phyloP scores from a whole-genome alignment of 1,140 invertebrate genomes.

The Drosophila biarmipes region DNA sequence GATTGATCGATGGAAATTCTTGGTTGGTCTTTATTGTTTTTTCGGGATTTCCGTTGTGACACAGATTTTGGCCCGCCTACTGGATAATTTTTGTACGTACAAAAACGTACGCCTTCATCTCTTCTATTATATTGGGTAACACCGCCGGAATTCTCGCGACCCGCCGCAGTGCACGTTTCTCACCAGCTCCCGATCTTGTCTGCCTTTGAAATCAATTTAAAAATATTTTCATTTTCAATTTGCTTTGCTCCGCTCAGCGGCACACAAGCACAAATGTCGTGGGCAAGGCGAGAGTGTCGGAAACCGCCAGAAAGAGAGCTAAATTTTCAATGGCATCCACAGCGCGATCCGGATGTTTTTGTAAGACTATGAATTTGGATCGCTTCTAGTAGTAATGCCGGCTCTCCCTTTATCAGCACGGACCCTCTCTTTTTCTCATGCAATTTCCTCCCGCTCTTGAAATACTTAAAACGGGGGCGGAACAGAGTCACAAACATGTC shows the following conservation, averaged over 20 bases:
- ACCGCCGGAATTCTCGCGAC: slow-evolving; percentile 26
- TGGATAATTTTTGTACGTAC: slow-evolving; percentile 43
- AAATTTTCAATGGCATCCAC: slow-evolving; percentile 67
- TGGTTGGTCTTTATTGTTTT: slow-evolving; percentile 24
- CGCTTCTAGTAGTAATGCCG: neutral
- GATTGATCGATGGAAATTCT: slow-evolving; percentile 29
- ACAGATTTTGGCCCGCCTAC: slow-evolving; percentile 38
- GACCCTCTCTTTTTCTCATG: neutral
- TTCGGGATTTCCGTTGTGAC: slow-evolving; percentile 24
- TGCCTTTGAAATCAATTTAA: slow-evolving; percentile 80
- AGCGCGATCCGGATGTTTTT: slow-evolving; percentile 30
- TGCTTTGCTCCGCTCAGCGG: slow-evolving; percentile 42
- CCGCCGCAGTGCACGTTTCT: slow-evolving; percentile 17
- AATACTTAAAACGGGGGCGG: neutral
- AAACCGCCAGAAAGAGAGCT: slow-evolving; percentile 5
- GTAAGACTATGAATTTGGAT: slow-evolving; percentile 2
- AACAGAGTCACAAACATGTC: neutral
- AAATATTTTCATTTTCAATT: slow-evolving; percentile 81
- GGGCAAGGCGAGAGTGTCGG: slow-evolving; percentile 17
- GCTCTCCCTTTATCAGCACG: slow-evolving; percentile 23
- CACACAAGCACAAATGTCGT: slow-evolving; percentile 12
- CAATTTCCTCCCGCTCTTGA: neutral
- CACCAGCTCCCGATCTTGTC: slow-evolving; percentile 56
- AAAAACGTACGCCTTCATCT: slow-evolving; percentile 27
- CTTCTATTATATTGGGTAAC: slow-evolving; percentile 58